Percentiles rank a stretch among this genome's conserved stretches.
These are phyloP conservation scores for Ditylenchus dipsaci DNA, from an alignment of 1,140 invertebrate species.

Conservation along the genomic window DNA sequence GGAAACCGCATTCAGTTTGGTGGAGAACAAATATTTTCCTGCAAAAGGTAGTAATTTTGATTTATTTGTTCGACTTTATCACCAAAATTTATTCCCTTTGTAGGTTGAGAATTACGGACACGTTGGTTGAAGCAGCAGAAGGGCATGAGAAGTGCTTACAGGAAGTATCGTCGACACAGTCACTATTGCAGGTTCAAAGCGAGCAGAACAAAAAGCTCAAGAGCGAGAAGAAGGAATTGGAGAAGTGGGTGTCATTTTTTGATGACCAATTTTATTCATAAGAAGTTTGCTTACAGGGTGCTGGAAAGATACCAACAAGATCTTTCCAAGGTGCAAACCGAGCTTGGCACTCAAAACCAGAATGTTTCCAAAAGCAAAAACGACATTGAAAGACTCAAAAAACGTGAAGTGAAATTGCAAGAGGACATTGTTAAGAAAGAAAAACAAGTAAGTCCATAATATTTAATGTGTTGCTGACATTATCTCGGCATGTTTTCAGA, in stretches of 20 bases:
- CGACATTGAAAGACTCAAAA: conserved; percentile 32
- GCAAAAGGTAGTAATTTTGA: conserved; percentile 19
- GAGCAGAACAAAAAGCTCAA: conserved; percentile 16
- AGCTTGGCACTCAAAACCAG: conserved; percentile 25
- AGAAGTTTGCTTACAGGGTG: background rate
- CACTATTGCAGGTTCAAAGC: conserved; percentile 14
- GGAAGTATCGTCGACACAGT: conserved; percentile 17
- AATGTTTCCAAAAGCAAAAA: conserved; percentile 16
- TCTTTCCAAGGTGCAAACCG: conserved; percentile 6
- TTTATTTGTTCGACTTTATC: too few relatives aligned
- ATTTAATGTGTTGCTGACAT: too few relatives aligned
- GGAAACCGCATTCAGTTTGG: conserved; percentile 41
- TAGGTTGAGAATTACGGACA: conserved; percentile 12
- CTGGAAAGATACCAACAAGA: conserved; percentile 36
- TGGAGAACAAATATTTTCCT: conserved; percentile 35
- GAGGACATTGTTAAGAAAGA: conserved; percentile 24
- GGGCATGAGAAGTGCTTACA: conserved; percentile 9
- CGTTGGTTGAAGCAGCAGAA: background rate
- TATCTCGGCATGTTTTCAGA: background rate
- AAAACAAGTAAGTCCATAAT: conserved; percentile 17
- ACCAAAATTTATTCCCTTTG: conserved; percentile 6
- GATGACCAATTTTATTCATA: background rate
- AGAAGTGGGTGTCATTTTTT: conserved; percentile 10
- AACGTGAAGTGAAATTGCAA: conserved; percentile 28
- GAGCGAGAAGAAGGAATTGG: conserved; percentile 28